Evolutionary conservation across 23 tunicate species (phyloP), one percentile per base, ranked within the genome.

Genomic region (Trididemnum nubilum): DNA sequence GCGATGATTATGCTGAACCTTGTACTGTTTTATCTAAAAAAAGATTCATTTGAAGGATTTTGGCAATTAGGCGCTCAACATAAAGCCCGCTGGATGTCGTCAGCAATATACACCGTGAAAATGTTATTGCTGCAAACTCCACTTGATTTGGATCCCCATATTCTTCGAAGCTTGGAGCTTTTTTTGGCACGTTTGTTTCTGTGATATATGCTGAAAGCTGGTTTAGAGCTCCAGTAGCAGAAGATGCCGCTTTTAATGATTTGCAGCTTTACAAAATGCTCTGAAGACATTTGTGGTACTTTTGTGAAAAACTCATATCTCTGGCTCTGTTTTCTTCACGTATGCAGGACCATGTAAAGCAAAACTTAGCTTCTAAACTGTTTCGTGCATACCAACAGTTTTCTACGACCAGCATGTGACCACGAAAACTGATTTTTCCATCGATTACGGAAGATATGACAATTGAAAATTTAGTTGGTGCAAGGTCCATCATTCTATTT

Each of bases 41-140:
- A 49, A 49, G 18, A 49, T 49, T 49, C 57, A 12, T 49, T 49
- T 49, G 57, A 49, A 12, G 15, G 57, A 18, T 63, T 63, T 63
- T 26, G 69, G 69, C 69, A 26, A 7, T 26, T 26, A 15, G 69
- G 25, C 7, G 69, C 69, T 26, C 69, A 63, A 63, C 25, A 15
- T 63, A 4, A 26, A 63, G 69, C 69, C 7, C 25, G 69, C 25
- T 63, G 69, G 69, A 63, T 63, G 69, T 63, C 69, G 22, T 63
- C 69, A 21, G 69, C 69, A 22, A 63, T 63, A 22, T 63, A 63
- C n/a, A n/a, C 69, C n/a, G 7, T 63, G 22, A 63, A 63, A 26
- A 63, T 63, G 69, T 24, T 63, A 5, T 26, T 63, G 25, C 28
- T 15, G 25, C 69, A 63, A 63, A 24, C 25, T 63, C 69, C 19